These are phyloP conservation scores for Callopanchax toddi DNA, from an alignment of 2,113 vertebrate species.

Conservation along the genomic window DNA sequence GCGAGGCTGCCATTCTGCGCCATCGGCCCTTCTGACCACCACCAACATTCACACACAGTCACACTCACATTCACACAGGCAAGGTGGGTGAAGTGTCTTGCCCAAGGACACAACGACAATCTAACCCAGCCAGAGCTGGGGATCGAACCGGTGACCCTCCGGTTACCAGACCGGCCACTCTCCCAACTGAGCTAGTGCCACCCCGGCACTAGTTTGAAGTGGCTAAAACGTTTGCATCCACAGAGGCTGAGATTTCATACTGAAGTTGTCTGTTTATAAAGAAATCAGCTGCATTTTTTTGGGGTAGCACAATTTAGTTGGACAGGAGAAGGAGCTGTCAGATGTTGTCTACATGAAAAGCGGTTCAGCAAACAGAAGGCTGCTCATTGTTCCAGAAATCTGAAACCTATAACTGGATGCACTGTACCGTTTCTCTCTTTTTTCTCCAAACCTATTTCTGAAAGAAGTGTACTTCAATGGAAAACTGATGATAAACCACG, in stretches of 20 bases:
- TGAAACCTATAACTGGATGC: neutral
- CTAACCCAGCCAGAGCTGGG: too few relatives aligned
- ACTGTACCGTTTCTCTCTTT: neutral
- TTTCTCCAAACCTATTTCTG: neutral
- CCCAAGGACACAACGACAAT: too few relatives aligned
- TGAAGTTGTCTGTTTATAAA: neutral
- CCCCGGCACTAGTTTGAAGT: too few relatives aligned
- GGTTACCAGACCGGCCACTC: too few relatives aligned
- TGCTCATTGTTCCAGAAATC: neutral
- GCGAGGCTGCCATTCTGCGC: too few relatives aligned
- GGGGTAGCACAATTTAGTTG: neutral
- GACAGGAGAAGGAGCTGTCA: neutral
- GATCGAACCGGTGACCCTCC: too few relatives aligned
- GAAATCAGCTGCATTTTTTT: neutral
- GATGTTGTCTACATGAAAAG: neutral
- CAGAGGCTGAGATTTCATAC: neutral
- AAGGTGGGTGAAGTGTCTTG: too few relatives aligned
- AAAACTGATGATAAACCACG: conserved; percentile 2
- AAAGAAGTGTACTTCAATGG: neutral
- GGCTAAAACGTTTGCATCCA: neutral
- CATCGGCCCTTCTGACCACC: too few relatives aligned
- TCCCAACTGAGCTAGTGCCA: too few relatives aligned
- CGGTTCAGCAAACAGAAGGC: neutral
- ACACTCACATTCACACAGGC: too few relatives aligned
- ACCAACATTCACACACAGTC: too few relatives aligned